Base-by-base conservation (phyloP, 92 coral and sea anemone species). In the Blastomussa wellsi region DNA sequence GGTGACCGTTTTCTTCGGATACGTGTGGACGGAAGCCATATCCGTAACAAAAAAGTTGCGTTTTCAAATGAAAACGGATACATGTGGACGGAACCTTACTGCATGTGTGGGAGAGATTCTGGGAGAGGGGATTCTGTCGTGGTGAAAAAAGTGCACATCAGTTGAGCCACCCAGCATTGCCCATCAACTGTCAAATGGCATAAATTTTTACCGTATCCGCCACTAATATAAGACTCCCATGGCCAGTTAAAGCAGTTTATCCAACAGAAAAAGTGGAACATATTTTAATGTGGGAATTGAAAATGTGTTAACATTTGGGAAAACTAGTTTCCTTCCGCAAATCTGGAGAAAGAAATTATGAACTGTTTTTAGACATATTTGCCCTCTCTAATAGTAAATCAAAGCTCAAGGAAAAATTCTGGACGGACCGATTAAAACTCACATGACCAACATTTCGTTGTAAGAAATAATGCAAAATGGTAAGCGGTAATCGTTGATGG, bases 201-300 rank as follows among this genome's bases (percentile, higher is more conserved):
- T n/a, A n/a, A n/a, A n/a, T n/a, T n/a, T n/a, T n/a, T n/a, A n/a
- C n/a, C n/a, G n/a, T n/a, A n/a, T n/a, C n/a, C n/a, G n/a, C n/a
- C n/a, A n/a, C n/a, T n/a, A n/a, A n/a, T n/a, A n/a, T n/a, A n/a
- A n/a, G n/a, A n/a, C n/a, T n/a, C n/a, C n/a, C 12, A 35, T 65
- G 71, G 4, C n/a, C 35, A 35, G 37, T 33, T 70, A 70, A 37
- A 12, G 68, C 17, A 3, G 68, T 62, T 62, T 62, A 62, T 26
- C 1, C 68, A 62, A 62, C 68, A 17, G 5, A 0, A 26, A 51
- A 62, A 62, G 7, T 62, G 16, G 68, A 11, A 28, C 26, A 35
- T 9, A 24, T 11, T 26, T 28, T 71, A 52, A 49, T 51, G 68
- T 82, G 86, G 86, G 86, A 82, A 71, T 68, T 70, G 35, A 57